Evolutionary conservation across 2,113 vertebrate genomes (phyloP), one percentile per base, ranked within the genome.

Genomic region (Dromas ardeola): DNA sequence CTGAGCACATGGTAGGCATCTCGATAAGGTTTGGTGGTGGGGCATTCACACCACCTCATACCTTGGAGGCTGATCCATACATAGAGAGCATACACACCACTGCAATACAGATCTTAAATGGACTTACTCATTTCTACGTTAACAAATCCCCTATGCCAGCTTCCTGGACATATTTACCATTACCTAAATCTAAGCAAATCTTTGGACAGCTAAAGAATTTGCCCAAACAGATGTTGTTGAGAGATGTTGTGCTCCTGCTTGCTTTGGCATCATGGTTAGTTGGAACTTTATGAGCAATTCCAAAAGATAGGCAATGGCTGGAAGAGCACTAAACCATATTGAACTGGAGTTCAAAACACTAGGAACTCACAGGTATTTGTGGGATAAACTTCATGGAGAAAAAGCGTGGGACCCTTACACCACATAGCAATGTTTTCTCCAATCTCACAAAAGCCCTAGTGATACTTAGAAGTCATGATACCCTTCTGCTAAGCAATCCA

Each of bases 31-130:
- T 81, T 81, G 56, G 4, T 38, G 38, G 7, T 42, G 21, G 20
- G 38, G 12, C 13, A 30, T 69, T 93, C 56, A 58, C 9, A 73
- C 5, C 15, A n/a, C 13, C 30, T 40, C 25, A 10, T 11, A 56
- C 43, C 26, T 49, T 23, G 25, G 15, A 59, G 20, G 21, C 12
- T 53, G 72, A 63, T 58, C 52, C 63, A 78, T 5, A 62, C 32
- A 27, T 32, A 77, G 25, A n/a, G 22, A 11, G 1, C 3, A 0
- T 9, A 34, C 2, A 16, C 16, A 32, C 26, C 8, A 6, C 9
- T 32, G n/a, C 45, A 78, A 6, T 21, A 71, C 0, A 0, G 34
- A 82, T 88, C 34, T 63, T 56, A 65, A 85, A 70, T 19, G 23
- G 30, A 8, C 20, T 85, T 67, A 19, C 15, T 70, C 9, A 13